phyloP scores from a whole-genome alignment of 2,888 invertebrate genomes.

The Lissonota sp. region DNA sequence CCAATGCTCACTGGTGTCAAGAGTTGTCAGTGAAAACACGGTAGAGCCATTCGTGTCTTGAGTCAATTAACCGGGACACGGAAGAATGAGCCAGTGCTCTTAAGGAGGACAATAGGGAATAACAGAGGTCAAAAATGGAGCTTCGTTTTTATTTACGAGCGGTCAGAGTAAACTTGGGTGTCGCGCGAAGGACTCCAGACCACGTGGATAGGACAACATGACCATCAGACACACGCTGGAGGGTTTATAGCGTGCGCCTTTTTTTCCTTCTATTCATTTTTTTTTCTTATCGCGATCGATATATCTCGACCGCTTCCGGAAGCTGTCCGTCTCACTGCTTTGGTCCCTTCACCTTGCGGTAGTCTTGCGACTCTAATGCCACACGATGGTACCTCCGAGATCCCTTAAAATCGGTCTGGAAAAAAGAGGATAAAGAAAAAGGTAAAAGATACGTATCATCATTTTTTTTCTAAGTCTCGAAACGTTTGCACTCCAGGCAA shows the following conservation, averaged over 20 bases:
- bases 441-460: slow-evolving; percentile 54
- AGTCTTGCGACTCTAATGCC: too few relatives aligned
- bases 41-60: slow-evolving; percentile 72
- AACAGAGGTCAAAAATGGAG: slow-evolving; percentile 59
- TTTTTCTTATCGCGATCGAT: slow-evolving; percentile 73
- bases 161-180: slow-evolving; percentile 65
- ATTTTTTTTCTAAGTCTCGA: slow-evolving; percentile 40
- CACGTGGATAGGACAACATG: slow-evolving; percentile 8
- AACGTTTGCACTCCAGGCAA: slow-evolving; percentile 49
- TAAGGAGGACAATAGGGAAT: slow-evolving; percentile 20
- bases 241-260: too few relatives aligned
- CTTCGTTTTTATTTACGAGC: slow-evolving; percentile 76
- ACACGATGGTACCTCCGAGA: neutral
- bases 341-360: slow-evolving; percentile 39
- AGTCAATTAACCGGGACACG: slow-evolving; percentile 77
- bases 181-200: slow-evolving; percentile 52
- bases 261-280: too few relatives aligned
- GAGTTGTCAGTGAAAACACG: slow-evolving; percentile 72
- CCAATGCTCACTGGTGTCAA: slow-evolving; percentile 69
- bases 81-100: slow-evolving; percentile 16
- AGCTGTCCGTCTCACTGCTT: slow-evolving; percentile 80
- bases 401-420: slow-evolving; percentile 36
- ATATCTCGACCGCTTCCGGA: slow-evolving; percentile 82
- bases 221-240: slow-evolving; percentile 2
- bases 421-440: slow-evolving; percentile 33